Percentiles rank a stretch among this genome's conserved stretches.
phyloP scores from a whole-genome alignment of 2,797 vertebrate genomes.

The Myiothlypis chrysogaster region DNA sequence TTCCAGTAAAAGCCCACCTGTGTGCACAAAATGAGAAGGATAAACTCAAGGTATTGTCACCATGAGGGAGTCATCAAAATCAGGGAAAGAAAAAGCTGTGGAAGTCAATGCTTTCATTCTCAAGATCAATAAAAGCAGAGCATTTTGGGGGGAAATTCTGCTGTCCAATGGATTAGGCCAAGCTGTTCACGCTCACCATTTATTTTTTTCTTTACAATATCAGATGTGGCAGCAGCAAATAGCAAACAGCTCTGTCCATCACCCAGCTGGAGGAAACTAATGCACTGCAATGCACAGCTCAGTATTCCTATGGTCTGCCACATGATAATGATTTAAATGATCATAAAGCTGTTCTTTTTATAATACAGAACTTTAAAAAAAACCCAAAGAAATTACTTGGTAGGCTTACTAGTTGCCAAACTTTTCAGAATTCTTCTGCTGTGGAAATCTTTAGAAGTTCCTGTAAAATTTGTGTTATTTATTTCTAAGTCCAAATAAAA shows the following conservation, averaged over 20 bases:
- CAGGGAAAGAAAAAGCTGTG: background rate
- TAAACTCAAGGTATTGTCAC: background rate
- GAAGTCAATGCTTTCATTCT: background rate
- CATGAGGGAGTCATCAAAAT: background rate
- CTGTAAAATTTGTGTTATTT: background rate
- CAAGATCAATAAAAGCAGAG: background rate
- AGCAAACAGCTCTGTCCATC: background rate
- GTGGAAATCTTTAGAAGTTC: background rate
- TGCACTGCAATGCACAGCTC: background rate
- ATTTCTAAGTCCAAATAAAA: constrained; percentile 8
- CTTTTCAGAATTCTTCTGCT: background rate
- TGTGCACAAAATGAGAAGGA: background rate
- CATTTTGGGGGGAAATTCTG: background rate
- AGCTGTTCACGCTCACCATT: background rate
- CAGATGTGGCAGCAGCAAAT: background rate
- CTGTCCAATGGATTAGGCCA: background rate
- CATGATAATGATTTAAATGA: background rate
- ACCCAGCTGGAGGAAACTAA: background rate
- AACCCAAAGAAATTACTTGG: background rate
- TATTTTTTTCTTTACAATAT: background rate
- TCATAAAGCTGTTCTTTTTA: background rate
- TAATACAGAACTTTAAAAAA: background rate
- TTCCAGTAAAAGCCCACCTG: background rate
- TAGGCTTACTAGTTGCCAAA: background rate
- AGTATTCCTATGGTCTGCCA: background rate